These are phyloP conservation scores for Eupithecia dodoneata DNA, from an alignment of 2,888 invertebrate species.

Conservation along the genomic window DNA sequence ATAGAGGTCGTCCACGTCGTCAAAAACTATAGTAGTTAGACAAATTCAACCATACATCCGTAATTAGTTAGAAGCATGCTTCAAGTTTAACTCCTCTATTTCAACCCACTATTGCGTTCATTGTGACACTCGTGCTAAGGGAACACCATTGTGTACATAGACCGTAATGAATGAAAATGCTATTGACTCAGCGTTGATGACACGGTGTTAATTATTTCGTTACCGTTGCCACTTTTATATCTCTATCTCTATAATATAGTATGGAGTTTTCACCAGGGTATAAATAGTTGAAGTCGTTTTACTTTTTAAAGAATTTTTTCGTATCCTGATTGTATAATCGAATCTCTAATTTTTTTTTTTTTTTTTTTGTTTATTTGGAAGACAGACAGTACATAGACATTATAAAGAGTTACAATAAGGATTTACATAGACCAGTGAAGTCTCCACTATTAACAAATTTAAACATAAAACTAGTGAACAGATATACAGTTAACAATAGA, in stretches of 20 bases:
- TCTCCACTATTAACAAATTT: too few species aligned
- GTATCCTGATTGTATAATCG: background rate
- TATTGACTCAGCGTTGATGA: constrained; percentile 30
- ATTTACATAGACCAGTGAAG: too few species aligned
- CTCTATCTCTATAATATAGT: background rate
- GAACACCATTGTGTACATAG: constrained; percentile 20
- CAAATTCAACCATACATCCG: too few species aligned
- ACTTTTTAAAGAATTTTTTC: background rate
- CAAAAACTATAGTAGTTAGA: too few species aligned
- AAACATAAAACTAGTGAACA: too few species aligned
- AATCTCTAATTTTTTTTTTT: too few species aligned
- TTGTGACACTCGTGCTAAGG: constrained; percentile 4
- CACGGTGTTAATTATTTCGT: constrained; percentile 23
- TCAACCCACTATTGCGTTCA: background rate
- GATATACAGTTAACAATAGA: too few species aligned
- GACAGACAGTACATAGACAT: too few species aligned
- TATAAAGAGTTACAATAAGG: too few species aligned
- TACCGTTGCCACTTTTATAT: background rate
- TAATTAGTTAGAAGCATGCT: too few species aligned
- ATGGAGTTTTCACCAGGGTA: background rate
- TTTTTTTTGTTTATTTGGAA: too few species aligned
- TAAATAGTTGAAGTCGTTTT: background rate
- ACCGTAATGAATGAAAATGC: constrained; percentile 35
- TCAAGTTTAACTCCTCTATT: background rate
- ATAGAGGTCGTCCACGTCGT: too few species aligned